These are phyloP conservation scores for Poecilia velifera DNA, from an alignment of 2,797 vertebrate species.

Conservation along the genomic window DNA sequence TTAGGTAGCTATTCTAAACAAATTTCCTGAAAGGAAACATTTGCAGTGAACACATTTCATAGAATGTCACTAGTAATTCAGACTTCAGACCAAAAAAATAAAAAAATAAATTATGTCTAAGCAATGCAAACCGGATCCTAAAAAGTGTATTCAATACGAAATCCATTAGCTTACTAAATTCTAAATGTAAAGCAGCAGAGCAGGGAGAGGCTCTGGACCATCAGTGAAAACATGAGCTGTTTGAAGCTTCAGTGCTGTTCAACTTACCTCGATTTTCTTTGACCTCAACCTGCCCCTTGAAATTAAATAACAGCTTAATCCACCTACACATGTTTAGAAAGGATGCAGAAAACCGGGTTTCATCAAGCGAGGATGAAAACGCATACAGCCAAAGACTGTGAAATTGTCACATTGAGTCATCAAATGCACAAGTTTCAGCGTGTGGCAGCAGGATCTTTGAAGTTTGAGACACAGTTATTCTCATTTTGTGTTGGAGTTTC, in stretches of 20 bases:
- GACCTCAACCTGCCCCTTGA: slow-evolving; percentile 50
- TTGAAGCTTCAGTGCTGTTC: slow-evolving; percentile 33
- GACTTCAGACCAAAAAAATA: neutral
- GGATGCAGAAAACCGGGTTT: slow-evolving; percentile 33
- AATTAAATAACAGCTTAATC: slow-evolving; percentile 48
- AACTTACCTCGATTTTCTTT: slow-evolving; percentile 41
- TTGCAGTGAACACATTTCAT: neutral
- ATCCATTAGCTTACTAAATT: slow-evolving; percentile 47
- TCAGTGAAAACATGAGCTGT: slow-evolving; percentile 25
- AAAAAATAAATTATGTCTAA: neutral
- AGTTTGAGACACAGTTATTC: slow-evolving; percentile 29
- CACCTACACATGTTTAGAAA: slow-evolving; percentile 56
- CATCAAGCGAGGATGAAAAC: slow-evolving; percentile 42
- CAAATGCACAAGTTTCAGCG: slow-evolving; percentile 31
- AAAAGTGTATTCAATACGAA: slow-evolving; percentile 31
- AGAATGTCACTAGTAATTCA: neutral
- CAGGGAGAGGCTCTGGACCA: slow-evolving; percentile 18
- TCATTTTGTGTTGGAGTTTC: slow-evolving; percentile 19
- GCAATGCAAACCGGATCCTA: neutral
- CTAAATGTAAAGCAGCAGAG: slow-evolving; percentile 38
- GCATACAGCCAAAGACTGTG: slow-evolving; percentile 42
- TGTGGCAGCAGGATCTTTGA: slow-evolving; percentile 24
- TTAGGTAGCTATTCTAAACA: neutral
- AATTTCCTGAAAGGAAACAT: neutral
- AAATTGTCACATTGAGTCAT: slow-evolving; percentile 51